Conservation (phyloP, 2,113 vertebrate species). For the Thamnaconus septentrionalis region DNA sequence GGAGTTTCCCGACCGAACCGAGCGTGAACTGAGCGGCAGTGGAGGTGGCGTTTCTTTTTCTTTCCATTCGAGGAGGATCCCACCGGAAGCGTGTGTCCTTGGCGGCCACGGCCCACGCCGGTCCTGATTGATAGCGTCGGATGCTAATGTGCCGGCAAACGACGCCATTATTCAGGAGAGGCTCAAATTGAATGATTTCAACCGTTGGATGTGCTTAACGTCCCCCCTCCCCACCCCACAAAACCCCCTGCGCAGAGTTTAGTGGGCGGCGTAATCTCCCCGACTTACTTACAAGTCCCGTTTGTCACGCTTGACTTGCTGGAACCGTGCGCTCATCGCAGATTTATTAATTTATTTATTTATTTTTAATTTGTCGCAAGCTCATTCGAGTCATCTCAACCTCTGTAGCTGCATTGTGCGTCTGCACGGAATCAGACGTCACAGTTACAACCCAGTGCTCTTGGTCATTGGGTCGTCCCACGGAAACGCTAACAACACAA, state of each 20-base stretch:
- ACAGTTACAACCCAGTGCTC: too few species aligned
- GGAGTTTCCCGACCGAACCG: too few species aligned
- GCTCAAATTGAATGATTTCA: conserved; percentile 72
- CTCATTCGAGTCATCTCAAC: too few species aligned
- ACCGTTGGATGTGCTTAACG: conserved; percentile 67
- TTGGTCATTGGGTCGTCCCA: too few species aligned
- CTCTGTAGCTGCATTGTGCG: too few species aligned
- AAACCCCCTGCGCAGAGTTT: conserved; percentile 57
- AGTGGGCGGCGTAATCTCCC: conserved; percentile 66
- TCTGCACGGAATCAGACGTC: too few species aligned
- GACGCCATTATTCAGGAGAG: conserved; percentile 68
- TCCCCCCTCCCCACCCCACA: conserved; percentile 28
- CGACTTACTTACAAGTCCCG: conserved; percentile 51
- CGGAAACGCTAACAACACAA: too few species aligned
- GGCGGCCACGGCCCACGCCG: conserved; percentile 44
- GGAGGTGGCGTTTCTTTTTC: neutral
- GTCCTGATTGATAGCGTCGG: conserved; percentile 68
- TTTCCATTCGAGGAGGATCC: conserved; percentile 32
- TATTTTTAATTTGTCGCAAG: too few species aligned
- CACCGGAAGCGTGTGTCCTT: conserved; percentile 43
- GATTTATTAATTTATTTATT: too few species aligned
- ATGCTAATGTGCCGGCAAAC: conserved; percentile 69
- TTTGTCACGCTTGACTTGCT: conserved; percentile 43
- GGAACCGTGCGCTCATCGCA: too few species aligned
- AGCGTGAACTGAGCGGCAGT: conserved; percentile 2